A percentile compares a stretch with the other conserved stretches of the same genome.
These are phyloP conservation scores for Varecia variegata DNA, from an alignment of 2,797 vertebrate species.

Conservation along the genomic window DNA sequence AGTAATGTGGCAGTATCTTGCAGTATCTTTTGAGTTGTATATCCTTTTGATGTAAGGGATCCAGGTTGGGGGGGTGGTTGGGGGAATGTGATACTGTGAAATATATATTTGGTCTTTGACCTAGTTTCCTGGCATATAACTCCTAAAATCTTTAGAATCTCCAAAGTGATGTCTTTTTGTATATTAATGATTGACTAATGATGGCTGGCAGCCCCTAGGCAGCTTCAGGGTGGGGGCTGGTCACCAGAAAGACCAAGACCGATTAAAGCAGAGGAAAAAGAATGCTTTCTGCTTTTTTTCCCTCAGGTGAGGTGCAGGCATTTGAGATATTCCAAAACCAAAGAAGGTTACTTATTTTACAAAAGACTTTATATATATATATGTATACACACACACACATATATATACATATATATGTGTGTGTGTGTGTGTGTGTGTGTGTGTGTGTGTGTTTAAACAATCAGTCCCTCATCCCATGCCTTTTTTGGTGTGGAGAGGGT, in stretches of 20 bases:
- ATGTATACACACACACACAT: neutral
- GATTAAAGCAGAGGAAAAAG: neutral
- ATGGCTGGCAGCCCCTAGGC: neutral
- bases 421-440: too few relatives aligned
- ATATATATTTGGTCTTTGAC: neutral
- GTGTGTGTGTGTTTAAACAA: neutral
- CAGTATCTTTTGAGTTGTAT: neutral
- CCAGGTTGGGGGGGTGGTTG: neutral
- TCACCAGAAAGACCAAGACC: neutral
- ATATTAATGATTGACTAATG: neutral
- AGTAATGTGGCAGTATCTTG: neutral
- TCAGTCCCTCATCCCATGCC: neutral
- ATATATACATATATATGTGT: too few relatives aligned
- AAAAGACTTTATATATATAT: neutral
- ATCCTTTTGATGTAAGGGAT: neutral
- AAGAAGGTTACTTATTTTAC: conserved; percentile 18
- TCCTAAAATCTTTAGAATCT: neutral
- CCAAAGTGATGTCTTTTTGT: neutral
- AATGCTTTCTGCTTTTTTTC: neutral
- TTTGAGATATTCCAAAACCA: conserved; percentile 15
- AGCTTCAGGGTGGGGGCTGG: neutral
- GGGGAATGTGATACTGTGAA: neutral
- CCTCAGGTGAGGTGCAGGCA: neutral
- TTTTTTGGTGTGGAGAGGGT: neutral
- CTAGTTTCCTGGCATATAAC: neutral